A percentile compares a stretch with the other conserved stretches of the same genome.
Evolutionary conservation across 2,888 invertebrate species (phyloP).

Genomic region (Cabera pusaria): DNA sequence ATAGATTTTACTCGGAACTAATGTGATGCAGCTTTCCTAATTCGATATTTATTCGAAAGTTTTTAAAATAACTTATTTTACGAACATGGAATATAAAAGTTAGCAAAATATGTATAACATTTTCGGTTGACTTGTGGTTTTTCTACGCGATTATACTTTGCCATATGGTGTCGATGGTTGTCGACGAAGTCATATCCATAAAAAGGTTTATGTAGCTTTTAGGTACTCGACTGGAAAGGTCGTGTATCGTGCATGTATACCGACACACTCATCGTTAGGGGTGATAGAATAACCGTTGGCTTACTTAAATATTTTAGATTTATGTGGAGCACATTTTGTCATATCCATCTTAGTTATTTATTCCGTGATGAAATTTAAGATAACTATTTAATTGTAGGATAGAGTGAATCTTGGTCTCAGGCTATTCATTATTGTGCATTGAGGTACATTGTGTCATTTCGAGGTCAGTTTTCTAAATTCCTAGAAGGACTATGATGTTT

Average conservation of each 20-base stretch:
- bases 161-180: slow-evolving; percentile 70
- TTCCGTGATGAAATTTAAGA: too few relatives aligned
- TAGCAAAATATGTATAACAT: slow-evolving; percentile 19
- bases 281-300: neutral
- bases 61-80: neutral
- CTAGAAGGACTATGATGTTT: slow-evolving; percentile 15
- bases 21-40: slow-evolving; percentile 9
- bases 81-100: too few relatives aligned
- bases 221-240: slow-evolving; percentile 54
- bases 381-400: too few relatives aligned
- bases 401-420: too few relatives aligned
- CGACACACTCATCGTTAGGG: neutral
- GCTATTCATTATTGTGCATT: too few relatives aligned
- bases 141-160: slow-evolving; percentile 55
- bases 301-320: neutral
- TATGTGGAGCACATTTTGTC: too few relatives aligned
- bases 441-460: too few relatives aligned
- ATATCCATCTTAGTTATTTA: too few relatives aligned
- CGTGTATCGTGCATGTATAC: slow-evolving; percentile 27
- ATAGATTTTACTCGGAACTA: slow-evolving; percentile 11
- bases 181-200: slow-evolving; percentile 69
- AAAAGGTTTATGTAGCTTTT: slow-evolving; percentile 68
- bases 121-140: slow-evolving; percentile 32
- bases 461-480: slow-evolving; percentile 23
- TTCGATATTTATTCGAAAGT: slow-evolving; percentile 10